phyloP scores from a whole-genome alignment of 2,113 vertebrate species.

The Hippocampus guttulatus region DNA sequence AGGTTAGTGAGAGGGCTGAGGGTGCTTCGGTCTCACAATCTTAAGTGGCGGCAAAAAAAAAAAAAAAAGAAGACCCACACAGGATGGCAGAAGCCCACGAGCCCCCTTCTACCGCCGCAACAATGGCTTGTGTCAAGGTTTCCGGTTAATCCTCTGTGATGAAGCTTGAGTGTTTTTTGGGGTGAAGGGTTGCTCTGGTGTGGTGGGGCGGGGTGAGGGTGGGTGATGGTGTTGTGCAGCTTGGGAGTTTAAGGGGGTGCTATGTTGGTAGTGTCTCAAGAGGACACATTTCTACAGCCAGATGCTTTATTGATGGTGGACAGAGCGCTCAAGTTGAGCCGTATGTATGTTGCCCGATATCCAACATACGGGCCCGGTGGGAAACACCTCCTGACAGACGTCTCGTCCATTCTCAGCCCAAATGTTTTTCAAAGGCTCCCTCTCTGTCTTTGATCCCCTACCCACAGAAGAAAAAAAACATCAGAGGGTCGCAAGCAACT shows the following conservation, averaged over 20 bases:
- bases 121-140: slow-evolving; percentile 68
- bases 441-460: slow-evolving; percentile 83
- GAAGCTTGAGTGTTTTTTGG: slow-evolving; percentile 62
- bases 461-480: slow-evolving; percentile 60
- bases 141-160: slow-evolving; percentile 72
- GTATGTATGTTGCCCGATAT: slow-evolving; percentile 80
- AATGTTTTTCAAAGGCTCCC: slow-evolving; percentile 93
- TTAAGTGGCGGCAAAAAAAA: slow-evolving; percentile 38
- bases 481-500: slow-evolving; percentile 78
- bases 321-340: slow-evolving; percentile 66
- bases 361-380: slow-evolving; percentile 77
- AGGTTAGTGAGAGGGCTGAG: slow-evolving; percentile 31
- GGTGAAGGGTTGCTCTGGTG: slow-evolving; percentile 39
- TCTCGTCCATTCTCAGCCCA: slow-evolving; percentile 85
- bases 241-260: slow-evolving; percentile 14
- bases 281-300: slow-evolving; percentile 22
- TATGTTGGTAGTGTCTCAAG: neutral
- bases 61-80: slow-evolving; percentile 40
- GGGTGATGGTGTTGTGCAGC: slow-evolving; percentile 33
- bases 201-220: slow-evolving; percentile 34
- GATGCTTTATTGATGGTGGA: slow-evolving; percentile 52
- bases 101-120: slow-evolving; percentile 54
- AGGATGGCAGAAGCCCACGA: slow-evolving; percentile 66
- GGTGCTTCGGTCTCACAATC: slow-evolving; percentile 30
- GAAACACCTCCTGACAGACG: slow-evolving; percentile 92